phyloP scores from a whole-genome alignment of 2,797 vertebrate species.

The Tachyglossus aculeatus region DNA sequence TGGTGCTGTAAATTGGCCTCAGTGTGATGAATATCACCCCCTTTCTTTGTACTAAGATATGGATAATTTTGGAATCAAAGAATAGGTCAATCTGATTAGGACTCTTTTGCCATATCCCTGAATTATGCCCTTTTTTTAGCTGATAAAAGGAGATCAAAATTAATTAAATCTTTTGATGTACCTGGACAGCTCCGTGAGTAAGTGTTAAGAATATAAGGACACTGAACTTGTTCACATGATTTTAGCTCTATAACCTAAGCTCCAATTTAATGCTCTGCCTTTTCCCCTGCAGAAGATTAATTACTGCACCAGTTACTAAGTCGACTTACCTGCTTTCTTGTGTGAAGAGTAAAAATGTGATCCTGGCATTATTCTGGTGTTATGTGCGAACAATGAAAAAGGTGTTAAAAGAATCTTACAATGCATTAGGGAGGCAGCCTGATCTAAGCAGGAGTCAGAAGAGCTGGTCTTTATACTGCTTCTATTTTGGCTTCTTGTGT shows the following conservation, averaged over 20 bases:
- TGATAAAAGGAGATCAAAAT: constrained; percentile 63
- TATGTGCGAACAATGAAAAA: constrained; percentile 38
- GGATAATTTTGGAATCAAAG: constrained; percentile 27
- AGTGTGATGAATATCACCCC: not conserved
- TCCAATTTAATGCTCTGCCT: constrained; percentile 72
- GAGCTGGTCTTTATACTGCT: not conserved
- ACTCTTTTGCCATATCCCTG: constrained; percentile 47
- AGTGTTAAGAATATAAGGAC: constrained; percentile 65
- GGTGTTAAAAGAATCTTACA: constrained; percentile 5
- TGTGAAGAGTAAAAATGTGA: constrained; percentile 55
- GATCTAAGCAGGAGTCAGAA: not conserved
- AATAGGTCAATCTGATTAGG: constrained; percentile 55
- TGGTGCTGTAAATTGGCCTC: constrained; percentile 12
- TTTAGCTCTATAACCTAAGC: constrained; percentile 71
- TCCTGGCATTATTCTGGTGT: constrained; percentile 33
- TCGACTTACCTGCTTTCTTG: constrained; percentile 55
- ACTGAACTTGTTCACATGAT: constrained; percentile 70
- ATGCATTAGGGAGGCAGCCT: not conserved
- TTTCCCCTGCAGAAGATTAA: constrained; percentile 73
- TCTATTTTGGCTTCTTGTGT: not conserved
- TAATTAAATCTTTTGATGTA: constrained; percentile 73
- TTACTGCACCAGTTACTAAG: constrained; percentile 67
- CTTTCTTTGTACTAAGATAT: not conserved
- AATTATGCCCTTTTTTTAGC: constrained; percentile 55
- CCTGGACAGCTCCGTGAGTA: constrained; percentile 62